Evolutionary conservation across 1,140 invertebrate species (phyloP).

Genomic region (Bilobella aurantiaca): DNA sequence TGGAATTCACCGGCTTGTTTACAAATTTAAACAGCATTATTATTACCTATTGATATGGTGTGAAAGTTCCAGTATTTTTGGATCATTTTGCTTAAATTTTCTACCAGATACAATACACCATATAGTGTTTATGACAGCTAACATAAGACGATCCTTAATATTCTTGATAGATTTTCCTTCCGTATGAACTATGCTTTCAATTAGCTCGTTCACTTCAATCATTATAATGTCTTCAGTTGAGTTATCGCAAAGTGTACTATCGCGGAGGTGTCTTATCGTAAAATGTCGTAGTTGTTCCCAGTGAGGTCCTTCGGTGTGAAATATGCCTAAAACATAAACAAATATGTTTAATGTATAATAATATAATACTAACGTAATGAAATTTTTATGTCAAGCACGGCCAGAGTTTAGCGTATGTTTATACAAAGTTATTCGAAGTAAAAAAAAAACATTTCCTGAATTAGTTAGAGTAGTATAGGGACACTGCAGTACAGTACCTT

Average conservation of each 20-base stretch:
- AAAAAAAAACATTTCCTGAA: too few species aligned
- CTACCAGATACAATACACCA: slow-evolving; percentile 10
- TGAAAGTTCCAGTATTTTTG: not conserved
- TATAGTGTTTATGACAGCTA: slow-evolving; percentile 8
- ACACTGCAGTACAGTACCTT: too few species aligned
- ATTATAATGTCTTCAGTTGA: slow-evolving; percentile 4
- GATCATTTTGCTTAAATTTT: slow-evolving; percentile 10
- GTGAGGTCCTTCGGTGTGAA: not conserved
- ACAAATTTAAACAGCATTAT: not conserved
- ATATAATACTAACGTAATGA: too few species aligned
- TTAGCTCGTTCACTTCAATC: slow-evolving; percentile 6
- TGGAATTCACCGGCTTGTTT: too few species aligned
- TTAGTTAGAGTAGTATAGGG: too few species aligned
- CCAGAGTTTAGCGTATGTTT: too few species aligned
- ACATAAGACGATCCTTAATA: not conserved
- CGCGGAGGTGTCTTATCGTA: slow-evolving; percentile 10
- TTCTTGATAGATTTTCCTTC: not conserved
- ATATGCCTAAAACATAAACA: too few species aligned
- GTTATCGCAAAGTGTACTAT: slow-evolving; percentile 10
- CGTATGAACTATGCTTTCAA: not conserved
- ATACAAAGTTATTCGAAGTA: too few species aligned
- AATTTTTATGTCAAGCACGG: too few species aligned
- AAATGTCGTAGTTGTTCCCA: slow-evolving; percentile 11
- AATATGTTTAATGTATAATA: too few species aligned
- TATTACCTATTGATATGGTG: not conserved